Evolutionary conservation across 2,888 invertebrate species (phyloP), one percentile per base, ranked within the genome.

Genomic region (Cheilosia variabilis): DNA sequence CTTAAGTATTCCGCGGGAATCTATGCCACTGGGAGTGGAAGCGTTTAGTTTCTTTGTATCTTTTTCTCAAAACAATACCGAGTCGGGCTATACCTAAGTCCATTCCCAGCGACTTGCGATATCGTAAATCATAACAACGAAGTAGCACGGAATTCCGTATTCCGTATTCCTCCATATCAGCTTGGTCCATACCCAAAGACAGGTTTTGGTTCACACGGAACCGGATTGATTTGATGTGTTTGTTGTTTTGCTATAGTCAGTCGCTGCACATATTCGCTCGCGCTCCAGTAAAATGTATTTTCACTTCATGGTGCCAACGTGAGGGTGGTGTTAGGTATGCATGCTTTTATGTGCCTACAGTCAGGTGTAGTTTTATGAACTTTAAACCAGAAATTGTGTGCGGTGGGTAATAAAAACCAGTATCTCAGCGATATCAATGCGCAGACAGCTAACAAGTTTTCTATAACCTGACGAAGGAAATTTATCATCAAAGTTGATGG

Each of bases 191-290:
- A 81, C 78, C 89, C 52, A 60, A 65, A 80, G 83, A 89, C 89
- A 88, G 88, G 89, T 89, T 89, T 89, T 55, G 82, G 88, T 89
- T 89, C 89, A 88, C 89, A 89, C 89, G 89, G 89, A 89, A 89
- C 89, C 89, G 89, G 89, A 88, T 88, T 89, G 50, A 62, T 68
- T 73, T 7, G 53, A n/a, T 45, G 43, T 50, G 66, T 45, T 47
- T 63, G 53, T 43, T 37, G 62, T 45, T 62, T 37, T 37, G 37
- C 4, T 37, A 13, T 13, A 37, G 53, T 27, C 13, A 52, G 50
- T 27, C 6, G 41, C 17, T 65, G 60, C 57, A 34, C 13, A 17
- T 63, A 63, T 52, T 47, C 45, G 6, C 13, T 47, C 13, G 27
- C 41, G 57, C 57, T 45, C 34, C 34, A 55, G 52, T 17, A 34